These are phyloP conservation scores for Heterocephalus glaber DNA, from an alignment of 2,113 vertebrate species.

Conservation along the genomic window DNA sequence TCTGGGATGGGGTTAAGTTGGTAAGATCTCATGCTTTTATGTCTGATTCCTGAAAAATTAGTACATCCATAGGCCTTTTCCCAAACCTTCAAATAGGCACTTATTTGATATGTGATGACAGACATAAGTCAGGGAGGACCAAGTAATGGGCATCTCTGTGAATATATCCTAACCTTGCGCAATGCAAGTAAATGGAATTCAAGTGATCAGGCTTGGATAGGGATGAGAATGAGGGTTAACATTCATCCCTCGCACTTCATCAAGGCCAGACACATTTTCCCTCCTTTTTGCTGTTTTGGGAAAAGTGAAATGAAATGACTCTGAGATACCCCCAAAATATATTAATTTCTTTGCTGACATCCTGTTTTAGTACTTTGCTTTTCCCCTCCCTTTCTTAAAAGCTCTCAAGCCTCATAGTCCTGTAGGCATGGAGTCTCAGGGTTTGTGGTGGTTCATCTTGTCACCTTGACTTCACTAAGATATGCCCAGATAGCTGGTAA, in stretches of 20 bases:
- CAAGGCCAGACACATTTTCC: neutral
- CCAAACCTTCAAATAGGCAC: neutral
- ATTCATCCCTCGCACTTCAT: neutral
- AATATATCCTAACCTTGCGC: neutral
- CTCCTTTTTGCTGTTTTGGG: neutral
- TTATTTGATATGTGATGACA: neutral
- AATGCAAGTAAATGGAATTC: neutral
- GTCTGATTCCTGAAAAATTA: conserved; percentile 8
- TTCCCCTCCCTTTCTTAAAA: neutral
- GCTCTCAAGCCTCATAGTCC: neutral
- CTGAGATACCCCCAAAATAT: neutral
- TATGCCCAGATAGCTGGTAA: neutral
- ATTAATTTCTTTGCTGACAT: neutral
- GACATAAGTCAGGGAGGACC: neutral
- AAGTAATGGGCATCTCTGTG: neutral
- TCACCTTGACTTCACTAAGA: neutral
- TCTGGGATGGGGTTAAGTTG: neutral
- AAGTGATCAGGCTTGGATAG: neutral
- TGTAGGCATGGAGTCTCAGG: neutral
- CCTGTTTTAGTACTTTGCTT: neutral
- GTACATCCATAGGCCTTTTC: neutral
- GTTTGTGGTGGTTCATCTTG: neutral
- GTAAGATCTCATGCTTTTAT: neutral
- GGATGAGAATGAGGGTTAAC: neutral
- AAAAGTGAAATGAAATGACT: conserved; percentile 12